Base-by-base conservation (phyloP, 1,140 invertebrate genomes). In the Drosophila aff. region DNA sequence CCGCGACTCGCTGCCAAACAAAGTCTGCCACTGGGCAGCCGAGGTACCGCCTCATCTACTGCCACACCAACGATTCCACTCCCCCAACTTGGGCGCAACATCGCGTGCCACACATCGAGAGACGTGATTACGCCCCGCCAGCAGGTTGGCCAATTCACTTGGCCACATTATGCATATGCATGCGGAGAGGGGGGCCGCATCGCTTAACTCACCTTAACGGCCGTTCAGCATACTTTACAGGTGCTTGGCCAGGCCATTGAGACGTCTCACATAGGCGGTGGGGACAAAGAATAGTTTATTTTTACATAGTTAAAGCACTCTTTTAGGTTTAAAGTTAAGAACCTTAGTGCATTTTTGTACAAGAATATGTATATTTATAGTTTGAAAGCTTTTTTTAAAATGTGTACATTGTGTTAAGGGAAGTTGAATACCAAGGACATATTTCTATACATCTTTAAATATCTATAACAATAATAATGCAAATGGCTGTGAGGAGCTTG, bases 61-160 rank as follows among this genome's bases (percentile, higher is more conserved):
- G n/a, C 47, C 38, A 55, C 53, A 55, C 53, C 53, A 57, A 4
- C 36, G 53, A 57, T 40, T 57, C 53, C 21, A 23, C 53, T 40
- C 33, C 33, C 53, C 53, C 36, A 40, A 36, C 23, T 23, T 10
- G 21, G 53, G 3, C 18, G 15, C 53, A 40, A 57, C 61, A 61
- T 76, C 59, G 76, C 78, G 73, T 81, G 82, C 66, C 77, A 72
- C 82, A 72, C 44, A 75, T 57, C 53, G 41, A 49, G 44, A 41
- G 62, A 73, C 75, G 80, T 74, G 79, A 81, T 81, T 80, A 69
- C 57, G 38, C 36, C 40, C 49, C 61, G 53, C 33, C 52, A 52
- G 43, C 53, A 40, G 50, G 36, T 31, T 50, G 31, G 60, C 57
- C 41, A 72, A 50, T 72, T 40, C 52, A 50, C 36, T 28, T 72